phyloP scores from a whole-genome alignment of 2,888 invertebrate species.

The Rotaria macrura region DNA sequence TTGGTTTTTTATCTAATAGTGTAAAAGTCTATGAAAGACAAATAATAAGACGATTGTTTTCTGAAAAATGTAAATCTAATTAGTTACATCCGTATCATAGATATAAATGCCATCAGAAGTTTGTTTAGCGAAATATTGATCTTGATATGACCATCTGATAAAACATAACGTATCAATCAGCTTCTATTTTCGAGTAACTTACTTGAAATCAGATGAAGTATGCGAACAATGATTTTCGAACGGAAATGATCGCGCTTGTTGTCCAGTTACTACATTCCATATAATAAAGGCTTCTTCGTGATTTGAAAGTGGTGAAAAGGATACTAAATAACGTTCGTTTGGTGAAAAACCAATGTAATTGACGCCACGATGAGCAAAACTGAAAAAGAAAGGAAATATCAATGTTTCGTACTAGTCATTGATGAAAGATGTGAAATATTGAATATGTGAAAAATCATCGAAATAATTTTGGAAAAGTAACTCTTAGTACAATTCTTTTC shows the following conservation, averaged over 20 bases:
- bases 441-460: too few relatives aligned
- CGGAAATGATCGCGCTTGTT: slow-evolving; percentile 78
- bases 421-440: too few relatives aligned
- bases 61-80: slow-evolving; percentile 40
- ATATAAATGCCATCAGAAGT: slow-evolving; percentile 67
- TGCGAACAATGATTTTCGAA: slow-evolving; percentile 44
- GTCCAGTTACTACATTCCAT: slow-evolving; percentile 90
- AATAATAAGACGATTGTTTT: too few relatives aligned
- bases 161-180: background rate
- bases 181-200: slow-evolving; percentile 28
- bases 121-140: slow-evolving; percentile 81
- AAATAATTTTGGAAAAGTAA: too few relatives aligned
- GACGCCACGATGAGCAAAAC: slow-evolving; percentile 73
- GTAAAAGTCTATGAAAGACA: slow-evolving; percentile 63
- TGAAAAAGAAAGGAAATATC: slow-evolving; percentile 53
- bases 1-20: slow-evolving; percentile 80
- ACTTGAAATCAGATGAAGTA: slow-evolving; percentile 62
- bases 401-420: too few relatives aligned
- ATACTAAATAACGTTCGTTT: slow-evolving; percentile 64
- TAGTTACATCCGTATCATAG: slow-evolving; percentile 73
- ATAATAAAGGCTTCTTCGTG: slow-evolving; percentile 65
- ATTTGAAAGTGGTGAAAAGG: slow-evolving; percentile 4
- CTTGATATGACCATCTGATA: slow-evolving; percentile 75
- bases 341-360: slow-evolving; percentile 95
- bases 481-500: too few relatives aligned